Conservation (phyloP, 1,140 invertebrate species). For the Sweltsa coloradensis region DNA sequence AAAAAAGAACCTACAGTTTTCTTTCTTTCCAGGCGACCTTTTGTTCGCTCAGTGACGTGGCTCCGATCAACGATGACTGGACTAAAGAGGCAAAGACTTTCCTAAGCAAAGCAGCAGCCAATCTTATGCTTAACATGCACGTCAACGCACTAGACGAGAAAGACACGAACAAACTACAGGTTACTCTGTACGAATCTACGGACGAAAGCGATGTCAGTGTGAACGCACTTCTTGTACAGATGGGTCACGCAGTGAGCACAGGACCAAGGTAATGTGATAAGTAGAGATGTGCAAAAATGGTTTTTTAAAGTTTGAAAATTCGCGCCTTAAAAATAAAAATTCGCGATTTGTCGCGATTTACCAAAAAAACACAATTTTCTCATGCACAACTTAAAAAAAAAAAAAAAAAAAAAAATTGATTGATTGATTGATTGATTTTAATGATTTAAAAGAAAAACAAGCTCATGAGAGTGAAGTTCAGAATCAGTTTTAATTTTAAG, state of each 20-base stretch:
- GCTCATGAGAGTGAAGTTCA: no score
- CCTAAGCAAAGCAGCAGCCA: conserved; percentile 9
- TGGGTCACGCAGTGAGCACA: conserved; percentile 16
- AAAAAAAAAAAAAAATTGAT: no score
- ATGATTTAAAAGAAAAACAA: no score
- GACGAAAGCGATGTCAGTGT: conserved; percentile 18
- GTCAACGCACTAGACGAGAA: conserved; percentile 8
- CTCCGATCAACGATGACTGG: conserved; percentile 18
- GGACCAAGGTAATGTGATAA: conserved; percentile 23
- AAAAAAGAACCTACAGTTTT: background rate
- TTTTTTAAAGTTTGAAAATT: no score
- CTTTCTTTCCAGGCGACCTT: conserved; percentile 26
- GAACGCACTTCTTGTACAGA: conserved; percentile 18
- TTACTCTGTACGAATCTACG: conserved; percentile 15
- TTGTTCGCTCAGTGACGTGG: conserved; percentile 24
- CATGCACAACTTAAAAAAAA: no score
- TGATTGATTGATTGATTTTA: no score
- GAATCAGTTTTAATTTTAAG: no score
- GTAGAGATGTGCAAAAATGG: no score
- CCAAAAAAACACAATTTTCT: no score
- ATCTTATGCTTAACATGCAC: background rate
- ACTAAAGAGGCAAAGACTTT: conserved; percentile 6
- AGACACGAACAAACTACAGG: conserved; percentile 12
- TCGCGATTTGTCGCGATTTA: no score
- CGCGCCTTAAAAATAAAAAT: no score